phyloP scores from a whole-genome alignment of 2,113 vertebrate genomes.

The Rafetus swinhoei region DNA sequence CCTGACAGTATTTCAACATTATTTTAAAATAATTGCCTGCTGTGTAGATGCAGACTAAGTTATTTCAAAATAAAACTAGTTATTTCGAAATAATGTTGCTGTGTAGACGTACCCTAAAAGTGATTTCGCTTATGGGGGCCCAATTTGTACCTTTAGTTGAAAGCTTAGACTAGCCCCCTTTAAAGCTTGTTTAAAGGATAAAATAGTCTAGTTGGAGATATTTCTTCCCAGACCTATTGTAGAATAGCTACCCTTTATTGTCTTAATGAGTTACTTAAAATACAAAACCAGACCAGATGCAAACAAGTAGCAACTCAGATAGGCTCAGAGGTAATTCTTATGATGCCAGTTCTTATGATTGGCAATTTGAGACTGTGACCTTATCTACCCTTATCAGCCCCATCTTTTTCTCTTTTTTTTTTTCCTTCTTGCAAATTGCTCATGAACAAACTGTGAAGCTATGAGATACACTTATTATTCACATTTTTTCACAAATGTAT shows the following conservation, averaged over 20 bases:
- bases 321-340: not conserved
- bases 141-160: not conserved
- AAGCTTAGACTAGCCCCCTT: not conserved
- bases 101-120: not conserved
- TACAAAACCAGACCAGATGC: not conserved
- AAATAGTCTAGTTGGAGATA: not conserved
- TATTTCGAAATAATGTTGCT: too few species aligned
- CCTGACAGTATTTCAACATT: too few species aligned
- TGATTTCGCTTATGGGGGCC: not conserved
- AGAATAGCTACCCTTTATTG: not conserved
- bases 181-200: not conserved
- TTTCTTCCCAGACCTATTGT: not conserved
- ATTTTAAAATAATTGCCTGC: too few species aligned
- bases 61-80: too few species aligned
- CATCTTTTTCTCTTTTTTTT: not conserved
- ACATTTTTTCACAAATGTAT: not conserved
- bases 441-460: constrained; percentile 17
- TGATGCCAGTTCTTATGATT: not conserved
- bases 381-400: too few species aligned
- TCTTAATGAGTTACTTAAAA: constrained; percentile 9
- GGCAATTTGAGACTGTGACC: too few species aligned
- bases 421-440: constrained; percentile 2
- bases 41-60: too few species aligned
- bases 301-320: not conserved
- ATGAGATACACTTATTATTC: not conserved